Conservation (phyloP, 1,140 invertebrate species). For the Papilio polytes region DNA sequence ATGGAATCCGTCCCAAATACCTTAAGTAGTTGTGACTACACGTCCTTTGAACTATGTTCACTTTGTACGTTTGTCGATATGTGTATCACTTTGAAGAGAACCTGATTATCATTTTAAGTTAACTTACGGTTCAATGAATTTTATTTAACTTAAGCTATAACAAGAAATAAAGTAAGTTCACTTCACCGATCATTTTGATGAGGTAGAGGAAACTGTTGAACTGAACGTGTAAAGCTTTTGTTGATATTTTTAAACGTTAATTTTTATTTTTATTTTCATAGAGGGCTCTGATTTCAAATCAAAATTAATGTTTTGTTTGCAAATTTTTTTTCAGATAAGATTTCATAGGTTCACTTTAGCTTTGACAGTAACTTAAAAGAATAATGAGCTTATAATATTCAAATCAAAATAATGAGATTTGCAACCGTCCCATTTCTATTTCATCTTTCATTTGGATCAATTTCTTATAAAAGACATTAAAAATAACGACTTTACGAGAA, state of each 20-base stretch:
- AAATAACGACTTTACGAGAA: background rate
- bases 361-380: background rate
- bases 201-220: background rate
- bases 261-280: too few relatives aligned
- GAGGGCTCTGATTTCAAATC: too few relatives aligned
- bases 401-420: background rate
- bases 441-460: slow-evolving; percentile 6
- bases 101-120: background rate
- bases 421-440: background rate
- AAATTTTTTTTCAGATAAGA: too few relatives aligned
- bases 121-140: background rate
- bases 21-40: slow-evolving; percentile 10
- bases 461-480: background rate
- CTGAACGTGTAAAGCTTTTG: too few relatives aligned
- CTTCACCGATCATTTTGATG: background rate
- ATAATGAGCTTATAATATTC: background rate
- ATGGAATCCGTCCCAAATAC: slow-evolving; percentile 16
- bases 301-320: too few relatives aligned
- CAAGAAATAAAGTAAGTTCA: background rate
- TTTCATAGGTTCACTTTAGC: too few relatives aligned
- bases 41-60: slow-evolving; percentile 14
- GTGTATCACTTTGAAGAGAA: background rate
- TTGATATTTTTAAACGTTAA: too few relatives aligned
- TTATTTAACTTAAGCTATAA: background rate
- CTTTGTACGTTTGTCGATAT: background rate